phyloP scores from a whole-genome alignment of 2,797 vertebrate genomes.

The Enteromius thamalakanensis region DNA sequence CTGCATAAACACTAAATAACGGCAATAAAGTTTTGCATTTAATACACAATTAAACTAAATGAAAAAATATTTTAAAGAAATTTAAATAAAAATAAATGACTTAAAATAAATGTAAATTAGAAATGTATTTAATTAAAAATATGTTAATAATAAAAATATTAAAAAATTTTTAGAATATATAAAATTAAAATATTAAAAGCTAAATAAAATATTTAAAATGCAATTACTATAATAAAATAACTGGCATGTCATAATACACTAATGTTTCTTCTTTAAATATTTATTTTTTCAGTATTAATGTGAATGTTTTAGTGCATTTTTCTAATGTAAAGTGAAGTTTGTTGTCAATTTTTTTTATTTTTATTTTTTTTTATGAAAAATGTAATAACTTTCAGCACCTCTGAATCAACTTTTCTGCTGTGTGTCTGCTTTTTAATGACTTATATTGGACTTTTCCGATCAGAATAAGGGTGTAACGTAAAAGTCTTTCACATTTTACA shows the following conservation, averaged over 20 bases:
- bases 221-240: background rate
- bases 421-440: background rate
- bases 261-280: background rate
- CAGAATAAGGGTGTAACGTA: background rate
- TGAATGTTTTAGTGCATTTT: background rate
- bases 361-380: background rate
- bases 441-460: background rate
- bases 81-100: background rate
- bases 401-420: background rate
- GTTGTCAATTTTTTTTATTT: no score
- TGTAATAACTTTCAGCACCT: background rate
- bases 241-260: background rate
- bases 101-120: no score
- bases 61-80: background rate
- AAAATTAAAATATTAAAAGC: no score
- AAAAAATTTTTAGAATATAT: no score
- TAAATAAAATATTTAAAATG: background rate
- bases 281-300: background rate
- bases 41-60: background rate
- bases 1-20: no score
- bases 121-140: background rate
- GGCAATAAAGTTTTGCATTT: background rate
- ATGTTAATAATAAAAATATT: no score
- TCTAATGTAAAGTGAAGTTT: background rate
- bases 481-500: background rate